These are phyloP conservation scores for Electrophaes corylata DNA, from an alignment of 2,888 invertebrate genomes.

Conservation along the genomic window DNA sequence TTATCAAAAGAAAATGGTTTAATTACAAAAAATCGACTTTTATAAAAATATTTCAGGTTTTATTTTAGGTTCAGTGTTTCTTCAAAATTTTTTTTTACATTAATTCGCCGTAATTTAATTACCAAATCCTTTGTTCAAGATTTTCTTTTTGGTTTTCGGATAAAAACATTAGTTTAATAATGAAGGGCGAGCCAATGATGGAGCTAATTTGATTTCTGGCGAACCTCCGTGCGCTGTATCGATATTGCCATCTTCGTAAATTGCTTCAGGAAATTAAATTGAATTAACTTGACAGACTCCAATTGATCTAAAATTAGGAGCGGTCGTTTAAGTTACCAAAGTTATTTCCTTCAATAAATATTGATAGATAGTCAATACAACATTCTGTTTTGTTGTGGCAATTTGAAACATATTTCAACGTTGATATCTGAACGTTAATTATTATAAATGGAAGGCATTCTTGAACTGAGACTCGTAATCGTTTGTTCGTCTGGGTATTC, in stretches of 20 bases:
- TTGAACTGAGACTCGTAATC: constrained; percentile 30
- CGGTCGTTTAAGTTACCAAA: constrained; percentile 49
- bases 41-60: no score
- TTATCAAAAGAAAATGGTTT: constrained; percentile 5
- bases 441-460: constrained; percentile 39
- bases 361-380: constrained; percentile 58
- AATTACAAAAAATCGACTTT: neutral
- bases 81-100: neutral
- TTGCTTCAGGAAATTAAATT: constrained; percentile 37
- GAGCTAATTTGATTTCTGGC: constrained; percentile 24
- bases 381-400: constrained; percentile 50
- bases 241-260: constrained; percentile 42
- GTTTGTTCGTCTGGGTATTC: constrained; percentile 33
- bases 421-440: constrained; percentile 40
- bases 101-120: neutral
- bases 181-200: constrained; percentile 9
- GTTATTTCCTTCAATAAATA: constrained; percentile 65
- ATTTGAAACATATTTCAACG: constrained; percentile 37
- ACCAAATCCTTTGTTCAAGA: constrained; percentile 1
- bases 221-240: constrained; percentile 35
- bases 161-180: neutral
- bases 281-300: constrained; percentile 46
- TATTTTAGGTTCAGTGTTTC: neutral
- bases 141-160: neutral
- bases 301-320: constrained; percentile 59